phyloP scores from a whole-genome alignment of 1,140 invertebrate species.

The Zaprionus kolodkinae region DNA sequence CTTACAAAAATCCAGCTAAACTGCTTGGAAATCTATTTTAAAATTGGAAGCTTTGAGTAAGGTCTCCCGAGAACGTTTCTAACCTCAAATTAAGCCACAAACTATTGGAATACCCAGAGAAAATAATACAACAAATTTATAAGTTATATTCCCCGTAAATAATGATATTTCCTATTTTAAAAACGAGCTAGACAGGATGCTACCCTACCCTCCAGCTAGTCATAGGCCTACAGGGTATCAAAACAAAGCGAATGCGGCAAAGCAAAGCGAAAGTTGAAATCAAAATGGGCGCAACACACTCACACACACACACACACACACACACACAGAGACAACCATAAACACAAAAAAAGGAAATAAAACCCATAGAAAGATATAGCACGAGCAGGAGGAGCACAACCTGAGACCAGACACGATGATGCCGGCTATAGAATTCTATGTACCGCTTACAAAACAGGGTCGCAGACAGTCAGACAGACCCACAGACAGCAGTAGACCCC shows the following conservation, averaged over 20 bases:
- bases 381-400: conserved; percentile 21
- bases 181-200: background rate
- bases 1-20: background rate
- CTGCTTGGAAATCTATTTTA: too few species aligned
- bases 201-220: background rate
- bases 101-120: too few species aligned
- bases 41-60: too few species aligned
- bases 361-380: conserved; percentile 42
- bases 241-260: conserved; percentile 22
- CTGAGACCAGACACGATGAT: conserved; percentile 24
- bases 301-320: background rate
- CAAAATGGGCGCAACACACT: conserved; percentile 46
- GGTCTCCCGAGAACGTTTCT: too few species aligned
- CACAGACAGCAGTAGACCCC: background rate
- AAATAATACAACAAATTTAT: too few species aligned
- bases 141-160: too few species aligned
- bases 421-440: conserved; percentile 20
- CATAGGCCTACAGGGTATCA: conserved; percentile 8
- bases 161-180: too few species aligned
- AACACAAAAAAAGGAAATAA: conserved; percentile 6
- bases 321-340: background rate
- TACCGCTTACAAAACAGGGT: conserved; percentile 36
- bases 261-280: conserved; percentile 61
- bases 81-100: too few species aligned
- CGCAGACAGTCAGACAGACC: conserved; percentile 30